A percentile compares a stretch with the other conserved stretches of the same genome.
These are phyloP conservation scores for Netelia virgata DNA, from an alignment of 2,888 invertebrate species.

Conservation along the genomic window DNA sequence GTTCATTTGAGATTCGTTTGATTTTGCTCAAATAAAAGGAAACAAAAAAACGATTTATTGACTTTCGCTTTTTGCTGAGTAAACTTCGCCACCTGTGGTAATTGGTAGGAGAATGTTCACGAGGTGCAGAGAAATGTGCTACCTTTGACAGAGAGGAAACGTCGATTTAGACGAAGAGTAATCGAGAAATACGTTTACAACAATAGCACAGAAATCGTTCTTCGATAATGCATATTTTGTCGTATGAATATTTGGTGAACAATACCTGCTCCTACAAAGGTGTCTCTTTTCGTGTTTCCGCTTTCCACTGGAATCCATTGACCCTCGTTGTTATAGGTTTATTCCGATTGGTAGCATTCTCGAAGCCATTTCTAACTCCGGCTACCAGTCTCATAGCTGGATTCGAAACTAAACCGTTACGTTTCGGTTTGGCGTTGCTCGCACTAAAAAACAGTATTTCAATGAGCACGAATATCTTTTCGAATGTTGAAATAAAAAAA, in stretches of 20 bases:
- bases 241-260: conserved; percentile 14
- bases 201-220: too few relatives aligned
- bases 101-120: conserved; percentile 71
- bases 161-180: neutral
- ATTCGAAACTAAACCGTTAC: conserved; percentile 94
- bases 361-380: conserved; percentile 91
- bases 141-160: conserved; percentile 65
- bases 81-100: conserved; percentile 79
- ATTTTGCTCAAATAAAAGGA: conserved; percentile 84
- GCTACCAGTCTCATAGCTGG: conserved; percentile 94
- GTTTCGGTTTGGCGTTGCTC: conserved; percentile 89
- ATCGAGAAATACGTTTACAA: too few relatives aligned
- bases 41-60: conserved; percentile 81
- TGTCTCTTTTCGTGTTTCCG: conserved; percentile 90
- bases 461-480: neutral
- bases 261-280: conserved; percentile 87
- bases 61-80: conserved; percentile 82
- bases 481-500: too few relatives aligned
- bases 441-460: conserved; percentile 74
- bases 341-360: conserved; percentile 86
- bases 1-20: conserved; percentile 83
- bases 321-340: conserved; percentile 84
- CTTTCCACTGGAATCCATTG: conserved; percentile 92
- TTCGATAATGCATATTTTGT: neutral
- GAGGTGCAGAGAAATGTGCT: conserved; percentile 71